Base-by-base conservation (phyloP, 2,888 invertebrate species). In the Argyresthia albistria region DNA sequence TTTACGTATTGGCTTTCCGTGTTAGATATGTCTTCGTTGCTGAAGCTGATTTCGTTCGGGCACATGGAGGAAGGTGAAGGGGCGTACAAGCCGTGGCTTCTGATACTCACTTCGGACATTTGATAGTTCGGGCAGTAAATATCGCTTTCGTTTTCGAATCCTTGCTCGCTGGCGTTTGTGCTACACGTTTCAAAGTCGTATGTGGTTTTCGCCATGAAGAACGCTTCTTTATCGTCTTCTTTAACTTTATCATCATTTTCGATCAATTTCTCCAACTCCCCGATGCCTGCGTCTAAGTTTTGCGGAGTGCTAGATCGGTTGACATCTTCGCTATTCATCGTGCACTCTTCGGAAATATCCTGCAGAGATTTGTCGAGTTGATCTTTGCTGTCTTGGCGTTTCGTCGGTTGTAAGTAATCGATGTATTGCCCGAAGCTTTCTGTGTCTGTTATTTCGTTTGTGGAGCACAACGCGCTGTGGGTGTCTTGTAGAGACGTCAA, bases 41-140 rank as follows among this genome's bases (percentile, higher is more conserved):
- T 88, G 53, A 88, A 86, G 55, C 87, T 83, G 35, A 88, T 81
- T 56, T 88, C 88, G 59, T 87, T 82, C 0, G 84, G 88, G 54
- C 88, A 86, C 80, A 88, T 84, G 0, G 87, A 86, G 0, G 88
- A 80, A 0, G 90, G 89, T 43, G 90, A 90, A 0, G 91, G 91
- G 0, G 91, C 90, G 69, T 91, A 91, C 14, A 91, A 58, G 0
- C 90, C 91, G 61, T 91, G 91, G 63, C 91, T 91, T 43, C 90
- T 78, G 60, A 91, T 91, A 62, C 91, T 91, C 0, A 91, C 89
- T 75, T 91, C 91, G 0, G 91, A 91, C 77, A 91, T 88, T 69
- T 91, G 91, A 60, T 91, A 91, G 56, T 88, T 86, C 0, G 87
- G 86, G 45, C 87, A 88, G 65, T 91, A 91, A 1, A 91, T 87